Conservation (phyloP, 2,113 vertebrate species). For the Nothocercus nigrocapillus region DNA sequence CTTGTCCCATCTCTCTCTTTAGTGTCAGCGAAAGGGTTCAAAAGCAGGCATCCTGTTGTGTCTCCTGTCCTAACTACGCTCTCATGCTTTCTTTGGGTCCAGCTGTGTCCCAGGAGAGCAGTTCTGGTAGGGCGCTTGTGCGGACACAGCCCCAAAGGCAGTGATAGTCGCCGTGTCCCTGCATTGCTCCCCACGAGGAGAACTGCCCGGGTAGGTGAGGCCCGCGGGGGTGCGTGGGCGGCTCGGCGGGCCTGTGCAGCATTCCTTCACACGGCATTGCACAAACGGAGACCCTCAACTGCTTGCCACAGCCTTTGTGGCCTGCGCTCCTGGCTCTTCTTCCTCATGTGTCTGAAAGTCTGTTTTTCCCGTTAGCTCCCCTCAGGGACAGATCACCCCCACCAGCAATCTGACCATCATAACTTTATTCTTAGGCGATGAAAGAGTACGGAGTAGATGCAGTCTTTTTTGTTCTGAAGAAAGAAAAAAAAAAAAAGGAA, state of each 20-base stretch:
- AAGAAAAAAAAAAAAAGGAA: neutral
- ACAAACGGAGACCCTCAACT: neutral
- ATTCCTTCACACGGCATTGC: neutral
- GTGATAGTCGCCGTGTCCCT: rapidly evolving
- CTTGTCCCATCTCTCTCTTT: neutral
- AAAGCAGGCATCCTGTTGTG: neutral
- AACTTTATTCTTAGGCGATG: neutral
- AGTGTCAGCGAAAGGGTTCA: neutral
- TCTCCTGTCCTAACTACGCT: neutral
- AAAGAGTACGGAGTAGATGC: conserved; percentile 13
- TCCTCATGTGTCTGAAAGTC: neutral
- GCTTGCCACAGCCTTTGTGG: neutral
- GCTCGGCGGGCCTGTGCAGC: neutral
- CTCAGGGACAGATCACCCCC: neutral
- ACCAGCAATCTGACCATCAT: neutral
- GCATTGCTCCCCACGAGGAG: neutral
- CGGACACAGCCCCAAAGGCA: neutral
- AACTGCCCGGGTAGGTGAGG: neutral
- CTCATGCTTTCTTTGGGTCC: neutral
- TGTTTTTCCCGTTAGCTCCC: conserved; percentile 21
- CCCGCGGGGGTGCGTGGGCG: neutral
- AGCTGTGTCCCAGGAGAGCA: neutral
- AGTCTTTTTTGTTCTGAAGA: conserved; percentile 38
- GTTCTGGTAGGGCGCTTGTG: neutral
- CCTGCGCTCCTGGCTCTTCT: neutral